Percentiles rank a stretch among this genome's conserved stretches.
phyloP scores from a whole-genome alignment of 1,140 invertebrate species.

The Colletes latitarsis region DNA sequence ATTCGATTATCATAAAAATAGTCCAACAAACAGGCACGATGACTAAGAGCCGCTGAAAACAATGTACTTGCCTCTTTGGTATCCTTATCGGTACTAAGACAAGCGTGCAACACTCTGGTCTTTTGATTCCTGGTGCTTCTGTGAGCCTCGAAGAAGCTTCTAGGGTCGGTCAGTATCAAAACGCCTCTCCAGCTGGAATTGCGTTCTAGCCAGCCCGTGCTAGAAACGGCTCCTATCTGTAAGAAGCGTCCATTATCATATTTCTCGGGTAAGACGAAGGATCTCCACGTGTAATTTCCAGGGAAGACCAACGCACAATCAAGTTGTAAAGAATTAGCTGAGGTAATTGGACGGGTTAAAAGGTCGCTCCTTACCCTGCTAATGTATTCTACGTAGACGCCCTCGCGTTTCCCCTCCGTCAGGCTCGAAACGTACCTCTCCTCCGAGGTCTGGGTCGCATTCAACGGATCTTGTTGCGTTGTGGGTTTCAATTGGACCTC shows the following conservation, averaged over 20 bases:
- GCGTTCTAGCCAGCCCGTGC: conserved; percentile 86
- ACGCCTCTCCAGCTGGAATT: conserved; percentile 88
- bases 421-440: conserved; percentile 78
- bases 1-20: not conserved
- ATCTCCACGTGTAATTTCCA: not conserved
- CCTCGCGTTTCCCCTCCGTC: conserved; percentile 80
- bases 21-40: no score
- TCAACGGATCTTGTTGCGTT: conserved; percentile 74
- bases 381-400: conserved; percentile 82
- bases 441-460: conserved; percentile 77
- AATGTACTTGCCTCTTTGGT: conserved; percentile 85
- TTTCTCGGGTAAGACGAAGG: not conserved
- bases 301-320: not conserved
- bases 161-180: conserved; percentile 87
- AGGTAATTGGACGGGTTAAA: not conserved
- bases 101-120: conserved; percentile 86
- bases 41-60: no score
- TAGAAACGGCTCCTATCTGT: conserved; percentile 82
- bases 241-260: conserved; percentile 44
- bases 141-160: conserved; percentile 84
- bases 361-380: conserved; percentile 73
- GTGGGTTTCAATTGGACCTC: conserved; percentile 83
- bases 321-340: not conserved
- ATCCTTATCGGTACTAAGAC: conserved; percentile 87
- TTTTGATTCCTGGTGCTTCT: conserved; percentile 78